Percentiles rank a stretch among this genome's conserved stretches.
Conservation (phyloP, 2,888 invertebrate species). For the Sicus ferrugineus region DNA sequence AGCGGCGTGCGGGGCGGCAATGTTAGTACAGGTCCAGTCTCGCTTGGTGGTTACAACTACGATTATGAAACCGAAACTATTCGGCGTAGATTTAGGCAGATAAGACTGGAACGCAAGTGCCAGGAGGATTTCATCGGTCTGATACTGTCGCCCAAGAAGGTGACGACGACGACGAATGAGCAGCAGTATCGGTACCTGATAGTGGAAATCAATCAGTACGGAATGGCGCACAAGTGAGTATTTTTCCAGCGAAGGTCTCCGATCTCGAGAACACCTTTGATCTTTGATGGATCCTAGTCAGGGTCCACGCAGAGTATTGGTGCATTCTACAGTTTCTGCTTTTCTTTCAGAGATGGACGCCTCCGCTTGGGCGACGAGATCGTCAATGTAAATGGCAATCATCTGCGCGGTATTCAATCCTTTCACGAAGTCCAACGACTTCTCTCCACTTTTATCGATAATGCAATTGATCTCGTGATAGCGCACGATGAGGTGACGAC, state of each 20-base stretch:
- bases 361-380: conserved; percentile 88
- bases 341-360: conserved; percentile 74
- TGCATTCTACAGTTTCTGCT: background rate
- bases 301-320: too few species aligned
- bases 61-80: conserved; percentile 68
- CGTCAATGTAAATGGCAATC: conserved; percentile 85
- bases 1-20: conserved; percentile 33
- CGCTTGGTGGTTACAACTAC: conserved; percentile 63
- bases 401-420: conserved; percentile 77
- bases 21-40: conserved; percentile 57
- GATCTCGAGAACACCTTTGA: background rate
- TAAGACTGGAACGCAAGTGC: conserved; percentile 73
- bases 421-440: conserved; percentile 72
- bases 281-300: too few species aligned
- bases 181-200: conserved; percentile 72
- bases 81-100: conserved; percentile 70
- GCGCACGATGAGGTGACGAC: conserved; percentile 72
- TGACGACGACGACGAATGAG: conserved; percentile 64
- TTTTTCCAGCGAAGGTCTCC: background rate
- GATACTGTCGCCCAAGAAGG: conserved; percentile 74
- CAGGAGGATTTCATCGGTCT: conserved; percentile 76
- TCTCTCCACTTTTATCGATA: conserved; percentile 60
- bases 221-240: conserved; percentile 69
- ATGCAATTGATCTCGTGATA: conserved; percentile 70
- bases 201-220: conserved; percentile 71